Evolutionary conservation across 2,888 invertebrate species (phyloP).

Genomic region (Drosophila sordidapex): DNA sequence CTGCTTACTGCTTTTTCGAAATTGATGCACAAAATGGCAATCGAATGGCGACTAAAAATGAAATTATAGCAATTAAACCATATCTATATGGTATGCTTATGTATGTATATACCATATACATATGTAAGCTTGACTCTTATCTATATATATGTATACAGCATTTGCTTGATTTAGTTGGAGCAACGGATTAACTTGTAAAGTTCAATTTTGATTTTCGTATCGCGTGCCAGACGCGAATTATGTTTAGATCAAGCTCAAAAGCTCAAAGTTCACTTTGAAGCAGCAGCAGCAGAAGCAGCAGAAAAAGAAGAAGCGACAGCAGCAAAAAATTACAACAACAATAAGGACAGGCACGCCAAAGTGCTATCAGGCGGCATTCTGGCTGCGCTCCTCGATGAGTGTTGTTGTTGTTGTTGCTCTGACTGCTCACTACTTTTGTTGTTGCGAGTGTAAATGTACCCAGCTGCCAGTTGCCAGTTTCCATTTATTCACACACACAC

Average conservation of each 20-base stretch:
- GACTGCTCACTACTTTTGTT: slow-evolving; percentile 21
- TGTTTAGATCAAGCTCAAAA: slow-evolving; percentile 63
- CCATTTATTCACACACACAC: slow-evolving; percentile 27
- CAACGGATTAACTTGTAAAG: slow-evolving; percentile 77
- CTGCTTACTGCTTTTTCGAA: slow-evolving; percentile 20
- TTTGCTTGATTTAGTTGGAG: slow-evolving; percentile 39
- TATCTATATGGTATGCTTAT: not conserved
- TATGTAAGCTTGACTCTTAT: slow-evolving; percentile 2
- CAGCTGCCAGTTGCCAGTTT: slow-evolving; percentile 49
- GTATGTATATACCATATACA: not conserved
- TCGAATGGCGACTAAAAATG: not conserved
- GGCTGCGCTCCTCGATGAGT: slow-evolving; percentile 36
- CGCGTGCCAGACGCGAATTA: slow-evolving; percentile 71
- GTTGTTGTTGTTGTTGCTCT: slow-evolving; percentile 13
- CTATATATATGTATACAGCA: slow-evolving; percentile 1
- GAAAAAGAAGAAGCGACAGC: slow-evolving; percentile 2
- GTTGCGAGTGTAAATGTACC: slow-evolving; percentile 46
- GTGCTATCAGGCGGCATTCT: slow-evolving; percentile 60
- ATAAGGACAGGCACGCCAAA: slow-evolving; percentile 44
- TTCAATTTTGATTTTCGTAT: slow-evolving; percentile 78
- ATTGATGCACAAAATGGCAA: slow-evolving; percentile 35
- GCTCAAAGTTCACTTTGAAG: slow-evolving; percentile 59
- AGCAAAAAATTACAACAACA: not conserved
- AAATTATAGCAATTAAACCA: not conserved
- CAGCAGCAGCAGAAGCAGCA: slow-evolving; percentile 16